Base-by-base conservation (phyloP, 2,113 vertebrate species). In the Opisthocomus hoazin region DNA sequence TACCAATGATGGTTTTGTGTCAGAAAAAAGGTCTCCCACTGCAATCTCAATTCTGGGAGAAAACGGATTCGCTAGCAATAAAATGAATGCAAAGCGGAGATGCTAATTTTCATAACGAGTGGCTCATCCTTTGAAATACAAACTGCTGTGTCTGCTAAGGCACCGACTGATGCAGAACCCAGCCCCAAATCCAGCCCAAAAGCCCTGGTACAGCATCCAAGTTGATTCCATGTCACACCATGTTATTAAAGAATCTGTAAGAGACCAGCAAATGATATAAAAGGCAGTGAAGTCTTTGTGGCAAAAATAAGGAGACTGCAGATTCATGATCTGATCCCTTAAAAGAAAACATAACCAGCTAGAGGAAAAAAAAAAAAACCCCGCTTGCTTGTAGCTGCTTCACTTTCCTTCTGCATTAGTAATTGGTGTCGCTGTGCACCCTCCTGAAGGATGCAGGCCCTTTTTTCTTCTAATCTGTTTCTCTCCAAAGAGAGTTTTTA, bases 71-170 rank as follows among this genome's bases (percentile, higher is more conserved):
- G 1, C 53, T 83, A 74, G 77, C 56, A 65, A 48, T 81, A 63
- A 87, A 90, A 39, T 23, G 43, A 88, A 83, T 85, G 84, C 61
- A 74, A 39, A 34, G 34, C 32, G 11, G 37, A 76, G 34, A 86
- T 54, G 32, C 88, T 89, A 46, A 60, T 97, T 93, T 95, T 90
- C 54, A 8, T 12, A 24, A 66, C 77, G 84, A 92, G 93, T 66
- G 83, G 89, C 45, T 84, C 70, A 54, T 50, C 80, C 60, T 84
- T 57, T 86, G 78, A 51, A 81, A 96, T 74, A 70, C 8, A 8
- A 13, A 53, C 70, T 74, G 27, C 39, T 60, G 2, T 39, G 51
- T 60, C 74, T 79, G 63, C 48, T 68, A 68, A 93, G 69, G 34
- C 84, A 74, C 30, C 0, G 32, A 82, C 23, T 43, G 54, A 84